A percentile compares a stretch with the other conserved stretches of the same genome.
Evolutionary conservation across 2,797 vertebrate genomes (phyloP).

Genomic region (Gadopsis bispinosus): DNA sequence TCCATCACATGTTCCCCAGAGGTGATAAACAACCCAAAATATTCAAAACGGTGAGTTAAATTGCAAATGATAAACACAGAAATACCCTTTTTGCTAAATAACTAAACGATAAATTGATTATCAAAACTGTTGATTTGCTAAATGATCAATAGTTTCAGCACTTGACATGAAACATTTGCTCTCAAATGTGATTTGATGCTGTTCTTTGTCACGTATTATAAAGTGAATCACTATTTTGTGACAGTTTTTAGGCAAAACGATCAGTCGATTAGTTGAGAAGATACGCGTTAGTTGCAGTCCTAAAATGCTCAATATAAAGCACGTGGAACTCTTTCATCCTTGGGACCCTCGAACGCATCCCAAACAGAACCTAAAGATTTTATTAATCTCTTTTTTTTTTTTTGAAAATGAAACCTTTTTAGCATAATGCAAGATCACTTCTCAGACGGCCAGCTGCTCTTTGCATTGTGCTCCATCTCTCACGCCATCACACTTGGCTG

Average conservation of each 20-base stretch:
- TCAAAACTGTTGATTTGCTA: background rate
- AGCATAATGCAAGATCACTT: background rate
- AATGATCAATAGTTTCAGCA: too few species aligned
- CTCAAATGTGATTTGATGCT: background rate
- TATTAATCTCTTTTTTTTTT: background rate
- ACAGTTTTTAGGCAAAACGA: background rate
- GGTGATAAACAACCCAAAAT: background rate
- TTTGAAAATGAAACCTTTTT: background rate
- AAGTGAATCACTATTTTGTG: background rate
- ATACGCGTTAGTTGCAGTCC: background rate
- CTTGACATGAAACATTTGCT: background rate
- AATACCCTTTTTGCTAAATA: background rate
- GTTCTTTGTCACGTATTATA: background rate
- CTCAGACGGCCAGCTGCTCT: background rate
- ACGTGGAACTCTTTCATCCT: background rate
- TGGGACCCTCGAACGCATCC: background rate
- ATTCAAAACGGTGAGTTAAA: too few species aligned
- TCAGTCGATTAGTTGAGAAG: background rate
- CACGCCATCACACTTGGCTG: constrained; percentile 2
- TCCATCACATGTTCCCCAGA: background rate
- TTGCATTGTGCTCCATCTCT: background rate
- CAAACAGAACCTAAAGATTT: background rate
- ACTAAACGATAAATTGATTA: background rate
- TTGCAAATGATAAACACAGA: background rate
- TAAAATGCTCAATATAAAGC: background rate